These are phyloP conservation scores for Acronicta alni DNA, from an alignment of 2,888 invertebrate genomes.

Conservation along the genomic window DNA sequence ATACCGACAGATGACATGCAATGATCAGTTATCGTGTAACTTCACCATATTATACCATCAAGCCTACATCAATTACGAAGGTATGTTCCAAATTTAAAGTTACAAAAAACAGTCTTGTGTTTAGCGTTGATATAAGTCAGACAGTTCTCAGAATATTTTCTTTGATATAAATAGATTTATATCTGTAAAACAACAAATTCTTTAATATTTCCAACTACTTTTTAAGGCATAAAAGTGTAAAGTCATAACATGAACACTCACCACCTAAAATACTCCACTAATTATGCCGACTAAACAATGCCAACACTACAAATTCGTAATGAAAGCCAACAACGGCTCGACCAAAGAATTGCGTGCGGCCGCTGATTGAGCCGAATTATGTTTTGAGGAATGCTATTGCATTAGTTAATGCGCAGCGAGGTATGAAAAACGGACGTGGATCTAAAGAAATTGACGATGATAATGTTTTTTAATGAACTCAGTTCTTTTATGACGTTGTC, in stretches of 20 bases:
- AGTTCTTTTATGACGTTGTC: no score
- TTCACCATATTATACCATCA: no score
- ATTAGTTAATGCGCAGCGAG: conserved; percentile 80
- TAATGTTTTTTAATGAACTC: not conserved
- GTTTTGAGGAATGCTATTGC: conserved; percentile 82
- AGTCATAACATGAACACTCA: conserved; percentile 35
- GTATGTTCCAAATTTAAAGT: no score
- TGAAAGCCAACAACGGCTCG: conserved; percentile 25
- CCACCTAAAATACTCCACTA: conserved; percentile 33
- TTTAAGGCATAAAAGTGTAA: conserved; percentile 16
- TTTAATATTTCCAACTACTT: not conserved
- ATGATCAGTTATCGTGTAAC: no score
- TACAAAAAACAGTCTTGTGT: no score
- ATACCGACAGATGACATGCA: no score
- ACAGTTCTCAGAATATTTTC: no score
- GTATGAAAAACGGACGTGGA: conserved; percentile 60
- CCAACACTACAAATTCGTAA: conserved; percentile 51
- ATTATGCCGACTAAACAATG: conserved; percentile 41
- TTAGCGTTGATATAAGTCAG: no score
- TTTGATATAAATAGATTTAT: no score
- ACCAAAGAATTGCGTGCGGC: conserved; percentile 71
- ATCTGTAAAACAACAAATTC: no score
- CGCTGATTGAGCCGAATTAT: conserved; percentile 82
- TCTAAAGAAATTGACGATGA: conserved; percentile 15
- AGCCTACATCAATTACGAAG: no score